These are phyloP conservation scores for Hypotaenidia okinawae DNA, from an alignment of 2,797 vertebrate species.

Conservation along the genomic window DNA sequence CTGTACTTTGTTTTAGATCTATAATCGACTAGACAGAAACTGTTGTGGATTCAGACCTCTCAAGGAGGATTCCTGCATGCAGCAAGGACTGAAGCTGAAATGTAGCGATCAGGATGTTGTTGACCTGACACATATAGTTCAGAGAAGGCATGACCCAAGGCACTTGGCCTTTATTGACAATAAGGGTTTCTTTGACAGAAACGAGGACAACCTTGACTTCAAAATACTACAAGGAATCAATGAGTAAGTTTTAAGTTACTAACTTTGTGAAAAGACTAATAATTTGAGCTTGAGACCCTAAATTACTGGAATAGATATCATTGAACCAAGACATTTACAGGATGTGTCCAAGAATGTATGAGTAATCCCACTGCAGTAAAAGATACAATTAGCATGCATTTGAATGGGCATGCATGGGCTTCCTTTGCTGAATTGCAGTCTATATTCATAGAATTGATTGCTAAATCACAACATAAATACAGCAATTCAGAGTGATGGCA, in stretches of 20 bases:
- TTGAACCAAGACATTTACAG: neutral
- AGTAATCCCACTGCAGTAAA: neutral
- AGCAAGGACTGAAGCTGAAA: slow-evolving; percentile 74
- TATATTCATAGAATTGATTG: neutral
- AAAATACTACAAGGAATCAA: slow-evolving; percentile 91
- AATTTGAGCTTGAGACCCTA: neutral
- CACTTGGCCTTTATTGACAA: slow-evolving; percentile 90
- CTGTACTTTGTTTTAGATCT: slow-evolving; percentile 82
- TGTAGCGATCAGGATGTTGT: slow-evolving; percentile 80
- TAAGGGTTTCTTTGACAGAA: slow-evolving; percentile 92
- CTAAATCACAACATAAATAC: slow-evolving; percentile 25
- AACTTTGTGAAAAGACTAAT: neutral
- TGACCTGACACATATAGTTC: slow-evolving; percentile 85
- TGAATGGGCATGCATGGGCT: neutral
- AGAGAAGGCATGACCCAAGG: slow-evolving; percentile 82
- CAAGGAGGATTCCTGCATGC: slow-evolving; percentile 86
- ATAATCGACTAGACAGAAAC: slow-evolving; percentile 90
- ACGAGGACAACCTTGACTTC: slow-evolving; percentile 94
- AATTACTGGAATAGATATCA: neutral
- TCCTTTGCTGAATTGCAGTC: neutral
- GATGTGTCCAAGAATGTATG: neutral
- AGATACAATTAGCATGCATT: neutral
- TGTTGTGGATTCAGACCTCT: slow-evolving; percentile 95
- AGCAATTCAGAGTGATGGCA: neutral
- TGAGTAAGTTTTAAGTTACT: slow-evolving; percentile 84